phyloP scores from a whole-genome alignment of 2,113 vertebrate species.

The Macrotus californicus region DNA sequence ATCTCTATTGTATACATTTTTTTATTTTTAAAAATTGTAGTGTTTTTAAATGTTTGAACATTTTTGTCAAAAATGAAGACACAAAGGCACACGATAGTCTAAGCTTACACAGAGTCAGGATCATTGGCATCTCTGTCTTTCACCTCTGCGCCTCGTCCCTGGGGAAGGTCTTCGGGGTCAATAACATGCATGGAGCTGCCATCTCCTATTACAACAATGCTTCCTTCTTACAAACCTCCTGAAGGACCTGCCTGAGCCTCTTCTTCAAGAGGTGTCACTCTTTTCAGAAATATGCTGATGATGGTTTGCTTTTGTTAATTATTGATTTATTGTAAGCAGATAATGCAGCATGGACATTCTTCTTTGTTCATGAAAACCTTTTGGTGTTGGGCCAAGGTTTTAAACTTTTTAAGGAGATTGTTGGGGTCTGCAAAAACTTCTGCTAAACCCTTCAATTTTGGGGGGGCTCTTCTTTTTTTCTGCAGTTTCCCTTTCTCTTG shows the following conservation, averaged over 20 bases:
- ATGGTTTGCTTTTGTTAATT: neutral
- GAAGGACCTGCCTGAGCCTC: neutral
- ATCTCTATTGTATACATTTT: neutral
- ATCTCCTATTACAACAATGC: neutral
- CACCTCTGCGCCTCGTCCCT: neutral
- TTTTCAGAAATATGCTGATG: neutral
- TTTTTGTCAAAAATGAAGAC: neutral
- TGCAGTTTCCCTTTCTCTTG: neutral
- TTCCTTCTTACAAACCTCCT: neutral
- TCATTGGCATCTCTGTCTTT: neutral
- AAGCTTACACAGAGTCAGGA: neutral
- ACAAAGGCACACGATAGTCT: neutral
- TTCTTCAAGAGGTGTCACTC: neutral
- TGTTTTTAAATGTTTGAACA: neutral
- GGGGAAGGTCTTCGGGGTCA: neutral
- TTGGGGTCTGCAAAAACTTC: neutral
- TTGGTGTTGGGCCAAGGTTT: neutral
- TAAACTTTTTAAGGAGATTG: neutral
- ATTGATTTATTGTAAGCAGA: neutral
- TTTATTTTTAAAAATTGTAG: neutral
- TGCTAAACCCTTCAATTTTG: neutral
- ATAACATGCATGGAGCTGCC: neutral
- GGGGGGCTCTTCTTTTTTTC: no score
- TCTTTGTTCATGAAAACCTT: neutral
- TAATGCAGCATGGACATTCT: neutral